Conservation (phyloP, 2,888 invertebrate species). For the Orthosia incerta region DNA sequence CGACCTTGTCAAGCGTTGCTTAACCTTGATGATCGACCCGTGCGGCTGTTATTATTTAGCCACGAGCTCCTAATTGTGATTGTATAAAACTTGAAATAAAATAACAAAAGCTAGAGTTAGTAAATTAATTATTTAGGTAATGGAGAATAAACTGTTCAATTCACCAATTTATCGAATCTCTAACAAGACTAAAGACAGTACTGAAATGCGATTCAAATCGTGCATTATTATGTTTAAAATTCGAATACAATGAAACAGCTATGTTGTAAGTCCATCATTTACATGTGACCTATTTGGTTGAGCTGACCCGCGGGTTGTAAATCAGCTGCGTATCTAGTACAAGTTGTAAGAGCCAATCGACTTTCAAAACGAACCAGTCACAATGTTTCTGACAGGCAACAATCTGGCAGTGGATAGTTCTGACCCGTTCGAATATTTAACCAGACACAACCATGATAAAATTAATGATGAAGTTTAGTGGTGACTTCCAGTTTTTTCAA, state of each 20-base stretch:
- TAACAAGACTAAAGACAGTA: background rate
- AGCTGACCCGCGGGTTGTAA: conserved; percentile 41
- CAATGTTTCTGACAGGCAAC: conserved; percentile 1
- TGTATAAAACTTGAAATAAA: too few species aligned
- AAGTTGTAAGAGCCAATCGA: conserved; percentile 42
- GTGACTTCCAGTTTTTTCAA: too few species aligned
- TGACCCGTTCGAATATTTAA: background rate
- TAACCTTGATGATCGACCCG: too few species aligned
- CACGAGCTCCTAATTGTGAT: too few species aligned
- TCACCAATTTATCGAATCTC: background rate
- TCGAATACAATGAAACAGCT: conserved; percentile 16
- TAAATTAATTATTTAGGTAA: too few species aligned
- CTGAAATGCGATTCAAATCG: background rate
- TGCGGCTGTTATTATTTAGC: too few species aligned
- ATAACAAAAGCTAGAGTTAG: too few species aligned
- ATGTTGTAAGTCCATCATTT: conserved; percentile 10
- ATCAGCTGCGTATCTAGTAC: conserved; percentile 32
- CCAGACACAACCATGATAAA: background rate
- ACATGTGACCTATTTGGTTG: conserved; percentile 39
- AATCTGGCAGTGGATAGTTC: background rate
- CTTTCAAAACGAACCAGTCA: background rate
- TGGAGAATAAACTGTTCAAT: background rate
- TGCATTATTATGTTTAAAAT: background rate
- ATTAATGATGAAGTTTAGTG: too few species aligned
- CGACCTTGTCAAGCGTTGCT: too few species aligned